These are phyloP conservation scores for Mastigias papua DNA, from an alignment of 30 jellyfish, hydroid and myxozoan species.

Conservation along the genomic window DNA sequence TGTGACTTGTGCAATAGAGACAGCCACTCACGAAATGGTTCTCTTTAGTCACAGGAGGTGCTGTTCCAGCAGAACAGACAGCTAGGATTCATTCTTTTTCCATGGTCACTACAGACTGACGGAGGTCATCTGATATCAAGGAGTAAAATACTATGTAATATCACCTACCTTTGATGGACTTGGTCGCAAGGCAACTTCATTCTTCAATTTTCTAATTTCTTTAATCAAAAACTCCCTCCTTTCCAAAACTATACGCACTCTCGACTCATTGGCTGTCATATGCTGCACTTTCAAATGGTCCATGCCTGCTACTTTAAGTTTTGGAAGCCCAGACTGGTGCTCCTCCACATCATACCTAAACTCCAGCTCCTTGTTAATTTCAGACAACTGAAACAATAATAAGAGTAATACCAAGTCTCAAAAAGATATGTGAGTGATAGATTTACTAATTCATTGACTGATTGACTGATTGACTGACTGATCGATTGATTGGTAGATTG, in stretches of 20 bases:
- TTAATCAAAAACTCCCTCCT: slow-evolving; percentile 42
- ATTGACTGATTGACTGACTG: neutral
- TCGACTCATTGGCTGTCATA: slow-evolving; percentile 82
- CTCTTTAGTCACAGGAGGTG: no score
- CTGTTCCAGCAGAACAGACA: no score
- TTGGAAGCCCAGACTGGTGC: slow-evolving; percentile 76
- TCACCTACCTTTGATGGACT: slow-evolving; percentile 85
- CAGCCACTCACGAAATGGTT: no score
- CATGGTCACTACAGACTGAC: no score
- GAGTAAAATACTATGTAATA: no score
- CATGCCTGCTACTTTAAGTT: neutral
- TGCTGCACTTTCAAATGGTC: slow-evolving; percentile 46
- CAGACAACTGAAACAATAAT: slow-evolving; percentile 50
- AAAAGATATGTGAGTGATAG: neutral
- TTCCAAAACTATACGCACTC: slow-evolving; percentile 37
- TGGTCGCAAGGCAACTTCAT: slow-evolving; percentile 75
- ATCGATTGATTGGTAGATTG: neutral
- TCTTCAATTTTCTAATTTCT: slow-evolving; percentile 25
- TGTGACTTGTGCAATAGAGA: no score
- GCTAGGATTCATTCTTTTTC: no score
- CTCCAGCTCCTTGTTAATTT: slow-evolving; percentile 61
- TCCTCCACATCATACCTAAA: slow-evolving; percentile 75
- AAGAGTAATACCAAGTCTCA: neutral
- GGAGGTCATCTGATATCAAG: no score
- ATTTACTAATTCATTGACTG: neutral